A percentile compares a stretch with the other conserved stretches of the same genome.
Evolutionary conservation across 2,888 invertebrate genomes (phyloP).

Genomic region (Pristionchus japonicus): DNA sequence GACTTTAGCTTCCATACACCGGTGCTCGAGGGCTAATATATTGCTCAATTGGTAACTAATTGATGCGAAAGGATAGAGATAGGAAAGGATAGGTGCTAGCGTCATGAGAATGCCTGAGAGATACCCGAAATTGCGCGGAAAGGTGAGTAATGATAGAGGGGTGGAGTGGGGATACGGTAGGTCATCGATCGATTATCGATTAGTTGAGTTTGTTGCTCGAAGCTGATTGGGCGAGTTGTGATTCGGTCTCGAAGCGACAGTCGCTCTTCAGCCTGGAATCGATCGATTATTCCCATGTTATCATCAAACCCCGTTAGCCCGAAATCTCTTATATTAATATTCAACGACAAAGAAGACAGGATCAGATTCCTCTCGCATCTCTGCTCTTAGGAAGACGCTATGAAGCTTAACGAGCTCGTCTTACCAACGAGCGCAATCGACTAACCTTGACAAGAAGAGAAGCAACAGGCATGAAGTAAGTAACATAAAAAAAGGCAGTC

Average conservation of each 20-base stretch:
- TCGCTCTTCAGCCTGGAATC: slow-evolving; percentile 90
- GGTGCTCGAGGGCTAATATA: not conserved
- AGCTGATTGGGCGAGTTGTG: slow-evolving; percentile 61
- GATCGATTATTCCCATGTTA: too few species aligned
- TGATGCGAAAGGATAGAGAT: not conserved
- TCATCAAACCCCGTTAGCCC: too few species aligned
- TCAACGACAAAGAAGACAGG: too few species aligned
- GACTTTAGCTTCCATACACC: not conserved
- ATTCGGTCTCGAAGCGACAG: slow-evolving; percentile 71
- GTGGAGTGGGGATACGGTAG: not conserved
- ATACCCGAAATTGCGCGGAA: not conserved
- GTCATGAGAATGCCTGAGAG: not conserved
- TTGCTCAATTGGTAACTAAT: not conserved
- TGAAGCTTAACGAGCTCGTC: too few species aligned
- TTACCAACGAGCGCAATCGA: too few species aligned
- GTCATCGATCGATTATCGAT: not conserved
- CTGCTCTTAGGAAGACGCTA: too few species aligned
- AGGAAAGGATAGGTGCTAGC: not conserved
- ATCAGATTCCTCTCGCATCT: too few species aligned
- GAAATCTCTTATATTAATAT: too few species aligned
- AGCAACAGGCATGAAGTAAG: too few species aligned
- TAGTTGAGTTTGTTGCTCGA: slow-evolving; percentile 40
- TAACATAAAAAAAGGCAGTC: too few species aligned
- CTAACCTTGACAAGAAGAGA: too few species aligned
- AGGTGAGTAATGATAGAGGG: not conserved